phyloP scores from a whole-genome alignment of 1,140 invertebrate genomes.

The Bursaphelenchus mucronatus region DNA sequence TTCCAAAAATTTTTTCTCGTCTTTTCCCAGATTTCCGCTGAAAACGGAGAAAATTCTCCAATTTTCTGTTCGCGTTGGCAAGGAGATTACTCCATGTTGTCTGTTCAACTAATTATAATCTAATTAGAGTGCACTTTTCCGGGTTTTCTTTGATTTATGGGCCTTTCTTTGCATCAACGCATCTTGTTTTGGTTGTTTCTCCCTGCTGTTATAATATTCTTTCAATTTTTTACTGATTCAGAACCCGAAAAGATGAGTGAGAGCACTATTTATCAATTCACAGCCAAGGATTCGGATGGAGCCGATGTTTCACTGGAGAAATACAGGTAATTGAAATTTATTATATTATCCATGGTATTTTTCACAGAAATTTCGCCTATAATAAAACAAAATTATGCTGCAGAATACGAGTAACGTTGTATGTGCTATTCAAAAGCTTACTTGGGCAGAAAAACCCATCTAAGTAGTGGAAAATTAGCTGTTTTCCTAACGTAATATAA shows the following conservation, averaged over 20 bases:
- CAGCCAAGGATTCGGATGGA: slow-evolving; percentile 63
- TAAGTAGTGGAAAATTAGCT: background rate
- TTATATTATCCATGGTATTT: background rate
- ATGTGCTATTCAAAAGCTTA: background rate
- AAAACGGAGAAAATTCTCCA: too few species aligned
- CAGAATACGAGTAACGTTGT: background rate
- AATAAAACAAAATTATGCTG: background rate
- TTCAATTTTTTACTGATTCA: too few species aligned
- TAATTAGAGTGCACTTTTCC: too few species aligned
- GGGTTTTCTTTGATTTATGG: too few species aligned
- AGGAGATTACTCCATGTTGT: too few species aligned
- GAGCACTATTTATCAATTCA: slow-evolving; percentile 63
- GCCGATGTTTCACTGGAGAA: slow-evolving; percentile 63
- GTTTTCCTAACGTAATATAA: background rate
- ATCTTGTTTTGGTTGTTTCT: too few species aligned
- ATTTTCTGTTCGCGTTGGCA: too few species aligned
- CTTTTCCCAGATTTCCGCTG: too few species aligned
- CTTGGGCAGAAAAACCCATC: background rate
- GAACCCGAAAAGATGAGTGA: background rate
- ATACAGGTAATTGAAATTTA: slow-evolving; percentile 61
- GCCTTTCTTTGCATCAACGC: too few species aligned
- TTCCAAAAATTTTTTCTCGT: too few species aligned
- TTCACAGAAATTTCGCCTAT: background rate
- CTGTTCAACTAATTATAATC: too few species aligned
- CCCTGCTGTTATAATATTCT: too few species aligned